A percentile compares a stretch with the other conserved stretches of the same genome.
These are phyloP conservation scores for Augochlora pura DNA, from an alignment of 1,140 invertebrate species.

Conservation along the genomic window DNA sequence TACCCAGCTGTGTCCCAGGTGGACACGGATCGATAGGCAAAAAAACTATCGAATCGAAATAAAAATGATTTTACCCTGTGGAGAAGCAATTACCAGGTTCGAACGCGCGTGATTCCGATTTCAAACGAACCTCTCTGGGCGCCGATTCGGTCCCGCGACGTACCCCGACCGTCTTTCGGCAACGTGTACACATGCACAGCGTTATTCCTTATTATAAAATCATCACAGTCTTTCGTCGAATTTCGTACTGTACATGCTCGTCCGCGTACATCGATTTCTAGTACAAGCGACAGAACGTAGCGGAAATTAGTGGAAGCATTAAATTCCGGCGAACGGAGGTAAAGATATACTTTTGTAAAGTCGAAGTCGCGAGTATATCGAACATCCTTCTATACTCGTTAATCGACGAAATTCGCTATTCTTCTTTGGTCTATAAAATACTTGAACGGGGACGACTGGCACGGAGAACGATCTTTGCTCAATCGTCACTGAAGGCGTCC, in stretches of 20 bases:
- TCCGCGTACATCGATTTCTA: not conserved
- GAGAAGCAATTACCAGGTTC: not conserved
- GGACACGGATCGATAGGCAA: no score
- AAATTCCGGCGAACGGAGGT: not conserved
- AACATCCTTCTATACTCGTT: no score
- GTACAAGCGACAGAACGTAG: not conserved
- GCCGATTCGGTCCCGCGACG: not conserved
- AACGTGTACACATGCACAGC: not conserved
- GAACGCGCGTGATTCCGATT: not conserved
- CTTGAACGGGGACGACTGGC: not conserved
- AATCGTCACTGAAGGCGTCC: conserved; percentile 65
- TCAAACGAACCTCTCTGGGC: not conserved
- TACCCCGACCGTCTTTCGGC: not conserved
- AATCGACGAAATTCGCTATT: not conserved
- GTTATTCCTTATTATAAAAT: conserved; percentile 12
- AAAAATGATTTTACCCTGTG: no score
- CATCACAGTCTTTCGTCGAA: conserved; percentile 38
- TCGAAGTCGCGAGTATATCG: not conserved
- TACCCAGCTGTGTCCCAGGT: no score
- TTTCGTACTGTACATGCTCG: not conserved
- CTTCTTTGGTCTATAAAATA: conserved; percentile 55
- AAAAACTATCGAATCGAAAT: no score
- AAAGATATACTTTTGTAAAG: not conserved
- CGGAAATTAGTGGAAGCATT: conserved; percentile 32
- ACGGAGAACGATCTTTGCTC: not conserved